These are phyloP conservation scores for Chlamydotis undulata DNA, from an alignment of 2,113 vertebrate species.

Conservation along the genomic window DNA sequence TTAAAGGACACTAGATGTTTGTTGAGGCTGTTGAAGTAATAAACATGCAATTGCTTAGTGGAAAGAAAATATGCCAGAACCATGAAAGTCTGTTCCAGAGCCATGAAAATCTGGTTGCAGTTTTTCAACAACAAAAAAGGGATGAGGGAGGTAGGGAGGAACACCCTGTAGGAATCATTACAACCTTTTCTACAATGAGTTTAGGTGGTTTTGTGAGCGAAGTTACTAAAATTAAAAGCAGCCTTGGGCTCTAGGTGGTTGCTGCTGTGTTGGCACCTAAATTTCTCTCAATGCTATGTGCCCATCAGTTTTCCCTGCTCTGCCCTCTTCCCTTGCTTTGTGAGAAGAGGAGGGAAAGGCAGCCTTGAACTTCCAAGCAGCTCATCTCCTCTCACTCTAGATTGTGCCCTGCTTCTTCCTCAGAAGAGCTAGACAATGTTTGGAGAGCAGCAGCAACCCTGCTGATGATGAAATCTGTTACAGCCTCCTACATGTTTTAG, in stretches of 20 bases:
- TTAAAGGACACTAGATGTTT: neutral
- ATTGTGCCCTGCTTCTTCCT: neutral
- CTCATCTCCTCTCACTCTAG: neutral
- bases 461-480: neutral
- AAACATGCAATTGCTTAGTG: neutral
- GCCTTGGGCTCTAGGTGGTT: neutral
- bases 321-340: neutral
- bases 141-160: neutral
- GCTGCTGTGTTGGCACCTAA: accelerated
- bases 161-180: neutral
- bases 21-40: neutral
- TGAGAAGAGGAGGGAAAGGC: neutral
- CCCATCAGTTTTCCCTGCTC: accelerated
- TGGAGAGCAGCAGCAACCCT: neutral
- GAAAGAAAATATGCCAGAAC: neutral
- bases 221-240: neutral
- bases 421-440: neutral
- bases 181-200: neutral
- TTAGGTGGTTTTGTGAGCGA: neutral
- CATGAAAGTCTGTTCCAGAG: neutral
- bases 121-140: neutral
- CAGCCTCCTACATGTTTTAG: neutral
- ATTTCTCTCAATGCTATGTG: neutral
- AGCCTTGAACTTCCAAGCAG: neutral
- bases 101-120: neutral